Percentiles rank a stretch among this genome's conserved stretches.
Evolutionary conservation across 2,113 vertebrate genomes (phyloP).

Genomic region (Pycnonotus jocosus): DNA sequence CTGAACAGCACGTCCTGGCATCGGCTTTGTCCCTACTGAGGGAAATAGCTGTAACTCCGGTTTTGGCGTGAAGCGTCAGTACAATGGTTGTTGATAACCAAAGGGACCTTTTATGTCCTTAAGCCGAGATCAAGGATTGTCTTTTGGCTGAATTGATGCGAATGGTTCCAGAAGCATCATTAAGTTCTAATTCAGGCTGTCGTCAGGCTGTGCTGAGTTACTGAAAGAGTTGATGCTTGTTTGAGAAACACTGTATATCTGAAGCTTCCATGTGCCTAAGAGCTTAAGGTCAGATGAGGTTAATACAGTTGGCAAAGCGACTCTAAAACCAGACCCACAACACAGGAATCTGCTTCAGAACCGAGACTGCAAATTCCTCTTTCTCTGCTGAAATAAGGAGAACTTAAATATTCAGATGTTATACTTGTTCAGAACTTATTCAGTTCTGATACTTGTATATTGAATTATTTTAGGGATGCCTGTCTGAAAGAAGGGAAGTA

Average conservation of each 20-base stretch:
- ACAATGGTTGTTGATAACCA: neutral
- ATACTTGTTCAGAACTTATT: too few relatives aligned
- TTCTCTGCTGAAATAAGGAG: neutral
- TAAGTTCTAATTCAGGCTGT: neutral
- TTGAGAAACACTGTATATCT: accelerated
- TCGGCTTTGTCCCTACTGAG: neutral
- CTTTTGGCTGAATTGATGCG: neutral
- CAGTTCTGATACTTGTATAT: neutral
- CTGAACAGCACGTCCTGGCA: neutral
- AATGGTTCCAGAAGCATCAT: neutral
- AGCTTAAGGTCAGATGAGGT: neutral
- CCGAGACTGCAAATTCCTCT: neutral
- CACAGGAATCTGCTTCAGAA: neutral
- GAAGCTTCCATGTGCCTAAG: neutral
- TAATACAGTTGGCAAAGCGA: neutral
- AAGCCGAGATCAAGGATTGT: neutral
- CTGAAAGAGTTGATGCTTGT: neutral
- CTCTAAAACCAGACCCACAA: neutral
- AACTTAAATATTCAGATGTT: neutral
- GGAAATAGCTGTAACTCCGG: neutral
- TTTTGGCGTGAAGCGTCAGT: accelerated
- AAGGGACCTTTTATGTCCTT: neutral
- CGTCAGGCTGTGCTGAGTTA: neutral
- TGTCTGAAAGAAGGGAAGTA: neutral
- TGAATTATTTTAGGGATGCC: neutral